These are phyloP conservation scores for Cephus spinipes DNA, from an alignment of 2,888 invertebrate species.

Conservation along the genomic window DNA sequence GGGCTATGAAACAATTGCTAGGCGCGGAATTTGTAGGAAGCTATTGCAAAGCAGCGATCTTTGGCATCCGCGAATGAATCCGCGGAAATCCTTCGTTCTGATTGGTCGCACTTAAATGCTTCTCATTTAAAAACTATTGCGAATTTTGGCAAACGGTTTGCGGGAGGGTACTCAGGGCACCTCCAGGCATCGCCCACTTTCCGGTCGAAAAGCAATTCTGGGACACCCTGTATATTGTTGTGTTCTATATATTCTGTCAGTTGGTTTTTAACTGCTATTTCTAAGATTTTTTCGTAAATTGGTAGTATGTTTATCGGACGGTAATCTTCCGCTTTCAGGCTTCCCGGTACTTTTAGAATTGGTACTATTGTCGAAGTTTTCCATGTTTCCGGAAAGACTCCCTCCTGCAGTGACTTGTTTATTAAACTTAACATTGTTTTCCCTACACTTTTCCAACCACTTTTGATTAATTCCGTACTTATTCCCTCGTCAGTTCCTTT, in stretches of 20 bases:
- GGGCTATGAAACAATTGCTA: too few species aligned
- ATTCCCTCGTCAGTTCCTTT: conserved; percentile 15
- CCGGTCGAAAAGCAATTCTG: too few species aligned
- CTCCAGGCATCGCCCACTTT: too few species aligned
- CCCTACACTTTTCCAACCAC: conserved; percentile 15
- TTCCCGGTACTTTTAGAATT: conserved; percentile 22
- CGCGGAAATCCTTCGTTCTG: too few species aligned
- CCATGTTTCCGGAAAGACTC: conserved; percentile 13
- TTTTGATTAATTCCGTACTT: conserved; percentile 8
- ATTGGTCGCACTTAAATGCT: too few species aligned
- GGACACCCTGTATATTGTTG: too few species aligned
- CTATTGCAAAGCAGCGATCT: too few species aligned
- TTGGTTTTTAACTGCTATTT: conserved; percentile 20
- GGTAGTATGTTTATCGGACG: conserved; percentile 23
- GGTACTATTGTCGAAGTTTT: conserved; percentile 19
- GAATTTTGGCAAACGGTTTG: too few species aligned
- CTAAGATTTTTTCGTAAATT: conserved; percentile 21
- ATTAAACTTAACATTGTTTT: conserved; percentile 11
- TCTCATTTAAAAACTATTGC: too few species aligned
- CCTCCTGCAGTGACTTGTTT: conserved; percentile 21
- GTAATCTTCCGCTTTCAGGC: conserved; percentile 18
- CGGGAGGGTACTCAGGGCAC: too few species aligned
- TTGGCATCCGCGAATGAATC: too few species aligned
- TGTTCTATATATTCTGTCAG: conserved; percentile 18
- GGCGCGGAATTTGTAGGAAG: too few species aligned